Percentiles rank a stretch among this genome's conserved stretches.
Conservation (phyloP, 1,140 invertebrate genomes). For the Formica selysi region DNA sequence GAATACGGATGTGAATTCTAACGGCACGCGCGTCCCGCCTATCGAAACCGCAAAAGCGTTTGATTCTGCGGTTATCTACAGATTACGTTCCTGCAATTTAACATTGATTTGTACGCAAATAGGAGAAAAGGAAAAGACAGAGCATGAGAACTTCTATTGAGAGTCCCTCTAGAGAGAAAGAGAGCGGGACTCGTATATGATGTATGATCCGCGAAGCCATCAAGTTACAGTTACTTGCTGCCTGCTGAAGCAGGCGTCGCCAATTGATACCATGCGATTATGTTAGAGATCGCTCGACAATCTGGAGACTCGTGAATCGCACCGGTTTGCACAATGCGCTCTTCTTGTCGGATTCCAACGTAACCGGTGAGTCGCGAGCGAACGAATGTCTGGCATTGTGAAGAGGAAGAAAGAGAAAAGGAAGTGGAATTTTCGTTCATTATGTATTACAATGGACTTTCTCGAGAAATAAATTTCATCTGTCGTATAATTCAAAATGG, state of each 20-base stretch:
- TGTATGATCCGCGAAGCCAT: conserved; percentile 80
- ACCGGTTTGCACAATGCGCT: conserved; percentile 39
- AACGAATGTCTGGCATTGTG: conserved; percentile 35
- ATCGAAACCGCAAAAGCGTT: conserved; percentile 32
- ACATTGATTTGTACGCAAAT: conserved; percentile 77
- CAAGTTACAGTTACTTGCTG: conserved; percentile 81
- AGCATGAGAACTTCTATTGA: conserved; percentile 79
- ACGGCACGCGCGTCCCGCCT: conserved; percentile 22
- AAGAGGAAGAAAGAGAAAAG: conserved; percentile 53
- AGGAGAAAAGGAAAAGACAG: conserved; percentile 75
- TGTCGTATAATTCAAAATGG: conserved; percentile 14
- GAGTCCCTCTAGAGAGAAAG: conserved; percentile 59
- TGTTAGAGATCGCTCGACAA: conserved; percentile 75
- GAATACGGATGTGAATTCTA: conserved; percentile 32
- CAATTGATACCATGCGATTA: conserved; percentile 82
- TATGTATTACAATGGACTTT: not conserved
- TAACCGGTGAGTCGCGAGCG: conserved; percentile 23
- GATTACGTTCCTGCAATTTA: conserved; percentile 76
- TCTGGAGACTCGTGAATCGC: conserved; percentile 36
- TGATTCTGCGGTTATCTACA: conserved; percentile 63
- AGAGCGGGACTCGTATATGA: conserved; percentile 77
- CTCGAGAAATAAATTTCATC: conserved; percentile 19
- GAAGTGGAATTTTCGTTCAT: not conserved
- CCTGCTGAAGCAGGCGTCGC: conserved; percentile 77
- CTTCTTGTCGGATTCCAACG: conserved; percentile 36